phyloP scores from a whole-genome alignment of 2,797 vertebrate species.

The Cynodonichthys magdalenae region DNA sequence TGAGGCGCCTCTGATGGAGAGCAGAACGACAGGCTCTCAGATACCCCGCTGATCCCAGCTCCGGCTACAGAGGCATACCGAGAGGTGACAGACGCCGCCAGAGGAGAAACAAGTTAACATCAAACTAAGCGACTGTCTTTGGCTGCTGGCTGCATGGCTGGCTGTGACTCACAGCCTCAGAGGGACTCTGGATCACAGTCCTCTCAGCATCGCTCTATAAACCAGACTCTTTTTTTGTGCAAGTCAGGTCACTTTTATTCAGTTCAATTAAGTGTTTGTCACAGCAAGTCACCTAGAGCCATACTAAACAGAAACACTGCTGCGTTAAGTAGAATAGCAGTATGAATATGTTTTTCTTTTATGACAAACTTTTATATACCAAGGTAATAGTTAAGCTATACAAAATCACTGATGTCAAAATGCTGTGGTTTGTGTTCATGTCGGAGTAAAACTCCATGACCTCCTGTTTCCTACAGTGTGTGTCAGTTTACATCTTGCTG shows the following conservation, averaged over 20 bases:
- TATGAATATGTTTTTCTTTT: neutral
- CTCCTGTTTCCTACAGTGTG: conserved; percentile 45
- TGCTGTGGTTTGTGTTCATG: conserved; percentile 8
- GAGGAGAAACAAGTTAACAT: conserved; percentile 76
- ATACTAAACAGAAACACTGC: conserved; percentile 14
- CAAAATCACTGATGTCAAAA: conserved; percentile 1
- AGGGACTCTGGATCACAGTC: conserved; percentile 57
- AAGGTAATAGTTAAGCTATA: neutral
- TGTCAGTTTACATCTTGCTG: conserved; percentile 62
- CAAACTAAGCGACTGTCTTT: conserved; percentile 71
- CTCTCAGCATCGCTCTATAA: conserved; percentile 52
- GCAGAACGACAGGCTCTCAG: conserved; percentile 70
- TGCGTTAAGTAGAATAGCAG: conserved; percentile 19
- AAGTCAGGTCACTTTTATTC: conserved; percentile 53
- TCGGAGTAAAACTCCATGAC: conserved; percentile 32
- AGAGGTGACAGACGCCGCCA: conserved; percentile 71
- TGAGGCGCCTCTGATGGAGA: conserved; percentile 63
- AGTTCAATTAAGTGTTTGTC: conserved; percentile 69
- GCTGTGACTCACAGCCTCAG: conserved; percentile 67
- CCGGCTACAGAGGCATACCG: conserved; percentile 58
- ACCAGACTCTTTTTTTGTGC: conserved; percentile 41
- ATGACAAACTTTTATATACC: neutral
- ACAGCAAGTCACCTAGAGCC: conserved; percentile 50
- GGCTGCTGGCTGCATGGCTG: conserved; percentile 64
- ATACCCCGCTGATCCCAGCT: conserved; percentile 66